These are phyloP conservation scores for Elephas maximus DNA, from an alignment of 2,113 vertebrate species.

Conservation along the genomic window DNA sequence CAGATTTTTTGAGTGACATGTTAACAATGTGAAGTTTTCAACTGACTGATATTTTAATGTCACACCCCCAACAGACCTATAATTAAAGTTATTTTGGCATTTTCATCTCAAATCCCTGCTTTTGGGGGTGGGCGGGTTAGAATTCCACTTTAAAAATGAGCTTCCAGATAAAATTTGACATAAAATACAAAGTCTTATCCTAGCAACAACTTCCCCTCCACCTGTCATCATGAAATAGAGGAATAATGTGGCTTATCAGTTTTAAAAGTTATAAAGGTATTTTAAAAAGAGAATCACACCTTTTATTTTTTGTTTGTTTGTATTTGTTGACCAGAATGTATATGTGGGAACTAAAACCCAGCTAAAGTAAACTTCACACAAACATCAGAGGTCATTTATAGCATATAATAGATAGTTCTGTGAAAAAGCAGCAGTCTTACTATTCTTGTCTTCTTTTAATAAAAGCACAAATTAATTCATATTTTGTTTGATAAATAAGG, in stretches of 20 bases:
- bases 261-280: conserved; percentile 38
- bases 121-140: conserved; percentile 76
- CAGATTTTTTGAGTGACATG: conserved; percentile 76
- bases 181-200: conserved; percentile 75
- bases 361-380: neutral
- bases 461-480: neutral
- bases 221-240: conserved; percentile 18
- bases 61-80: conserved; percentile 79
- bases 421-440: neutral
- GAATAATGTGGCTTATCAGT: conserved; percentile 34
- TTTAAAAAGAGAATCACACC: neutral
- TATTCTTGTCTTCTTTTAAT: neutral
- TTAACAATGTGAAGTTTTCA: conserved; percentile 82
- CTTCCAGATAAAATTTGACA: conserved; percentile 82
- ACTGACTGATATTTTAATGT: conserved; percentile 84
- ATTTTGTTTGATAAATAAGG: conserved; percentile 30
- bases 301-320: neutral
- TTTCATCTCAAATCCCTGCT: conserved; percentile 81
- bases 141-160: conserved; percentile 81
- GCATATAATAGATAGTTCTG: neutral
- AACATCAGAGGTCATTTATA: neutral
- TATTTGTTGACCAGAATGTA: neutral
- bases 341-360: neutral
- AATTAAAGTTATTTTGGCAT: conserved; percentile 86
- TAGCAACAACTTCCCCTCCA: conserved; percentile 69